A percentile compares a stretch with the other conserved stretches of the same genome.
These are phyloP conservation scores for Exocentrus adspersus DNA, from an alignment of 2,888 invertebrate genomes.

Conservation along the genomic window DNA sequence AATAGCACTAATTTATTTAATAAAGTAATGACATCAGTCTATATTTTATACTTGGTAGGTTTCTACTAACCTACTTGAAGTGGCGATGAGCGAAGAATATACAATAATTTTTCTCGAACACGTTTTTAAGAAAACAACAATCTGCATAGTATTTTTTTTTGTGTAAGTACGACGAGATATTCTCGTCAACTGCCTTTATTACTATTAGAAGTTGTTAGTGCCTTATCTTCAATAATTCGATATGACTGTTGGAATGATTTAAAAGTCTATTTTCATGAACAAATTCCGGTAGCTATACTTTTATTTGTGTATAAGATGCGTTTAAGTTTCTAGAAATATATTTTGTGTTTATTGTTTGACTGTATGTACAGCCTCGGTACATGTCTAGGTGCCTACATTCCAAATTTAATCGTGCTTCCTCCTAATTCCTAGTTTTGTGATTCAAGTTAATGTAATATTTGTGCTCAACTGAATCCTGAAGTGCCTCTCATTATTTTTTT, in stretches of 20 bases:
- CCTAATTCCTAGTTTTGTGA: slow-evolving; percentile 41
- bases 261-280: slow-evolving; percentile 5
- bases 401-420: slow-evolving; percentile 46
- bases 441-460: slow-evolving; percentile 53
- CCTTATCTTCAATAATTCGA: neutral
- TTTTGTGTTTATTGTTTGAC: slow-evolving; percentile 14
- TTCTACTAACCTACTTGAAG: neutral
- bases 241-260: neutral
- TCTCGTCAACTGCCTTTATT: too few relatives aligned
- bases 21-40: slow-evolving; percentile 40
- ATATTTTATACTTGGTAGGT: slow-evolving; percentile 23
- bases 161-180: too few relatives aligned
- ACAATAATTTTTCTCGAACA: too few relatives aligned
- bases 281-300: neutral
- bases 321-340: slow-evolving; percentile 6
- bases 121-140: too few relatives aligned
- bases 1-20: slow-evolving; percentile 40
- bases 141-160: too few relatives aligned
- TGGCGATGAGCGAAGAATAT: too few relatives aligned
- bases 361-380: too few relatives aligned
- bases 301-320: neutral
- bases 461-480: slow-evolving; percentile 52
- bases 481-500: slow-evolving; percentile 53
- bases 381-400: too few relatives aligned
- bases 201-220: too few relatives aligned